A percentile compares a stretch with the other conserved stretches of the same genome.
phyloP scores from a whole-genome alignment of 2,113 vertebrate species.

The Parotia lawesii region DNA sequence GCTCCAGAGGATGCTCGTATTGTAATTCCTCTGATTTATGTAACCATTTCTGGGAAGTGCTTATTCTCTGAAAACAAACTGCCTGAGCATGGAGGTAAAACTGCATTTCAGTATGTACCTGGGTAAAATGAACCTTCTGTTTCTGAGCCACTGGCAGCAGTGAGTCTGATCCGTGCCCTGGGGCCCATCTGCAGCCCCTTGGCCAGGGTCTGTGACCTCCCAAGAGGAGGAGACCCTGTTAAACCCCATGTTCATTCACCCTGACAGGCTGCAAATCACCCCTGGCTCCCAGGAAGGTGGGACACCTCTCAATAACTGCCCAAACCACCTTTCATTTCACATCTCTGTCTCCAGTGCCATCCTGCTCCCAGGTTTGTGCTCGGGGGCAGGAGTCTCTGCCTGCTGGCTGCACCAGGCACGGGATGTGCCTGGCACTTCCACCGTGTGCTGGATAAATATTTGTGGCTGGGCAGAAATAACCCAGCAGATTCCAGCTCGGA shows the following conservation, averaged over 20 bases:
- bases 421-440: not conserved
- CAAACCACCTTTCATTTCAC: not conserved
- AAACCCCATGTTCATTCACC: not conserved
- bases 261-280: not conserved
- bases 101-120: not conserved
- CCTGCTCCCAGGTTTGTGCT: not conserved
- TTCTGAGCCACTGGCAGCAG: not conserved
- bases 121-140: not conserved
- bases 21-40: slow-evolving; percentile 21
- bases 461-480: slow-evolving; percentile 21
- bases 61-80: not conserved
- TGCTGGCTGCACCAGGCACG: not conserved
- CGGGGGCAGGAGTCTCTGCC: not conserved
- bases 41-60: not conserved
- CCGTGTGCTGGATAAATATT: not conserved
- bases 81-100: not conserved
- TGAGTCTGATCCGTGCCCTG: not conserved
- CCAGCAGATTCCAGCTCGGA: slow-evolving; percentile 17
- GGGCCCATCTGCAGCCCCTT: not conserved
- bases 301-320: not conserved
- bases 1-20: not conserved
- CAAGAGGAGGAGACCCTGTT: not conserved
- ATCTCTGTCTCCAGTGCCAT: not conserved
- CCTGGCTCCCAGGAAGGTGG: not conserved
- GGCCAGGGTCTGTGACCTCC: not conserved